These are phyloP conservation scores for Koerneria pararmatus DNA, from an alignment of 2,888 invertebrate species.

Conservation along the genomic window DNA sequence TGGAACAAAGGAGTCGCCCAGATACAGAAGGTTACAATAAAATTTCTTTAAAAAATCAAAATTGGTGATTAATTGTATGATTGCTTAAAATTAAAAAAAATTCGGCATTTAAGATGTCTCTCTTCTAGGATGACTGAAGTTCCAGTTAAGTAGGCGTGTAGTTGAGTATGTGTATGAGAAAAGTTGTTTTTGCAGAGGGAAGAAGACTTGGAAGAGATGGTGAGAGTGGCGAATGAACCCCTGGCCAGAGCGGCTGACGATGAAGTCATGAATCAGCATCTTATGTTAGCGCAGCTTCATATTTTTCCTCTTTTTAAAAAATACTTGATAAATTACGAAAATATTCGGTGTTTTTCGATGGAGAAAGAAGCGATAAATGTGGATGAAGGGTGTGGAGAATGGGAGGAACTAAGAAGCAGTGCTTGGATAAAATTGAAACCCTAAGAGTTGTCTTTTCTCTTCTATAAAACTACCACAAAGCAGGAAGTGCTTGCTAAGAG, in stretches of 20 bases:
- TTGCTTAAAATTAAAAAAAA: background rate
- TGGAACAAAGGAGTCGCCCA: constrained; percentile 55
- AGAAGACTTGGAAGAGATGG: constrained; percentile 71
- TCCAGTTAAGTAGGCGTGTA: too few species aligned
- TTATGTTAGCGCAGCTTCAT: constrained; percentile 62
- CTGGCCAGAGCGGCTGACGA: constrained; percentile 84
- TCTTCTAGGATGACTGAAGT: too few species aligned
- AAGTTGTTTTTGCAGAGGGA: constrained; percentile 66
- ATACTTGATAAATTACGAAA: background rate
- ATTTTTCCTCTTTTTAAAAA: background rate
- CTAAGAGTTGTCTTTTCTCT: too few species aligned
- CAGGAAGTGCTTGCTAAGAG: too few species aligned
- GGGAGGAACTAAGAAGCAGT: too few species aligned
- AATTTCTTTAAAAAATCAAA: background rate
- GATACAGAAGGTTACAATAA: constrained; percentile 34
- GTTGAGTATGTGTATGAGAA: too few species aligned
- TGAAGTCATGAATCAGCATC: constrained; percentile 76
- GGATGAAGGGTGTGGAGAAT: too few species aligned
- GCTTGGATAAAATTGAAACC: too few species aligned
- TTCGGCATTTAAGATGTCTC: too few species aligned
- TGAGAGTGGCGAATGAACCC: constrained; percentile 83
- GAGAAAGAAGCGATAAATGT: too few species aligned
- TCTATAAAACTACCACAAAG: too few species aligned
- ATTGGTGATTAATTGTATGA: background rate
- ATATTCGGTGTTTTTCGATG: constrained; percentile 18